These are phyloP conservation scores for Melanotaenia nigrans DNA, from an alignment of 2,797 vertebrate genomes.

Conservation along the genomic window DNA sequence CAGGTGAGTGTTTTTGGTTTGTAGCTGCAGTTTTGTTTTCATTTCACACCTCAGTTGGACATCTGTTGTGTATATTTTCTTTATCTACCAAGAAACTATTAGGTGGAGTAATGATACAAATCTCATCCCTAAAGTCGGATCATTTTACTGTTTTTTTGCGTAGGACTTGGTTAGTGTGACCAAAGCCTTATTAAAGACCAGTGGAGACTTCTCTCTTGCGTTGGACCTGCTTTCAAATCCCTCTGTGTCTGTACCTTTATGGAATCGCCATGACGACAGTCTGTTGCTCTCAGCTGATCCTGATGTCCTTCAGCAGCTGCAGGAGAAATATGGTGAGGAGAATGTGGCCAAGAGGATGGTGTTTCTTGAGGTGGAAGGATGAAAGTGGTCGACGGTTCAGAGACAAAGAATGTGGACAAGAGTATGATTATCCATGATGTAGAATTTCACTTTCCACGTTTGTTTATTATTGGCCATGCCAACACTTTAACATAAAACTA, in stretches of 20 bases:
- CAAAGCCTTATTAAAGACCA: slow-evolving; percentile 90
- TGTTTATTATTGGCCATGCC: background rate
- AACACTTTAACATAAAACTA: background rate
- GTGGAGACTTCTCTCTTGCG: slow-evolving; percentile 85
- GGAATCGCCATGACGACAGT: slow-evolving; percentile 72
- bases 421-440: background rate
- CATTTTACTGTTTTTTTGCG: background rate
- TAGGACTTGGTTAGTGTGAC: slow-evolving; percentile 85
- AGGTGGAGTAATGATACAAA: background rate
- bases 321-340: slow-evolving; percentile 74
- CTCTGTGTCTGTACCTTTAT: slow-evolving; percentile 42
- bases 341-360: slow-evolving; percentile 68
- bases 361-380: slow-evolving; percentile 71
- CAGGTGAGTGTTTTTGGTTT: slow-evolving; percentile 55
- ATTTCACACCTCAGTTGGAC: background rate
- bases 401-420: too few species aligned
- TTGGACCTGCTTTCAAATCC: slow-evolving; percentile 72
- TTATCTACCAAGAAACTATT: background rate
- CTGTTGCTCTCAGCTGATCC: slow-evolving; percentile 64
- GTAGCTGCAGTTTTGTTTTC: background rate
- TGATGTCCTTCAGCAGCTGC: slow-evolving; percentile 48
- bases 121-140: background rate
- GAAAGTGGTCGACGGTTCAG: background rate
- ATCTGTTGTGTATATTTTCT: background rate
- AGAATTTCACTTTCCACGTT: background rate